Conservation (phyloP, 2,888 invertebrate genomes). For the Amphipoea oculea region DNA sequence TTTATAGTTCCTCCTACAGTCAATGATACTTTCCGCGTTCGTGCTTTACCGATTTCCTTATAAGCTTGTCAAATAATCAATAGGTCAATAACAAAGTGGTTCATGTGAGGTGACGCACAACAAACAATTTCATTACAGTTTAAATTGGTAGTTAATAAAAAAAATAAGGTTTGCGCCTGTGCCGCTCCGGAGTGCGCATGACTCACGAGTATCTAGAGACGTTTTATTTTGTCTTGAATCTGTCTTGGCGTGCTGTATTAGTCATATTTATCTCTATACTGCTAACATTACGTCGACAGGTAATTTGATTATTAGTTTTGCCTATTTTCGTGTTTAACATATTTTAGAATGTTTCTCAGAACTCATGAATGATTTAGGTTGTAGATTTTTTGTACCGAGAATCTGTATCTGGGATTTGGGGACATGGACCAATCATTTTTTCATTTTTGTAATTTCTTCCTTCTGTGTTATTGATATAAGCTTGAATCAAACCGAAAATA, state of each 20-base stretch:
- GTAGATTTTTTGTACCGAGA: slow-evolving; percentile 23
- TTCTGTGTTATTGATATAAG: not conserved
- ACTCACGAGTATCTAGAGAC: slow-evolving; percentile 75
- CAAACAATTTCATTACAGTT: slow-evolving; percentile 80
- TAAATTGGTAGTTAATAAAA: slow-evolving; percentile 84
- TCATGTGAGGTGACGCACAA: slow-evolving; percentile 66
- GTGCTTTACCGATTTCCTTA: slow-evolving; percentile 28
- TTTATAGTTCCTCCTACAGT: slow-evolving; percentile 4
- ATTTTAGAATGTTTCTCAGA: slow-evolving; percentile 36
- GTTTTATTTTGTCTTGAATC: slow-evolving; percentile 75
- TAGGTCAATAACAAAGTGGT: slow-evolving; percentile 63
- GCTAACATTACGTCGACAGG: slow-evolving; percentile 45
- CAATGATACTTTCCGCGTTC: slow-evolving; percentile 12
- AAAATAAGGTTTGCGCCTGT: slow-evolving; percentile 75
- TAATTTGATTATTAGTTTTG: slow-evolving; percentile 52
- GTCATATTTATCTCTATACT: slow-evolving; percentile 70
- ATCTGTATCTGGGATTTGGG: slow-evolving; percentile 19
- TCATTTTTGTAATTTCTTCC: not conserved
- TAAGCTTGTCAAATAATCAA: slow-evolving; percentile 62
- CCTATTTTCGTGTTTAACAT: slow-evolving; percentile 42
- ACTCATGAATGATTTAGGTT: slow-evolving; percentile 22
- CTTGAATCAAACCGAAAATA: not conserved
- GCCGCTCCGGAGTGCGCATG: slow-evolving; percentile 71
- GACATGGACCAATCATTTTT: slow-evolving; percentile 8
- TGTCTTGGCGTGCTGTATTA: slow-evolving; percentile 72